Evolutionary conservation across 2,888 invertebrate species (phyloP).

Genomic region (Caenorhabditis macrosperma): DNA sequence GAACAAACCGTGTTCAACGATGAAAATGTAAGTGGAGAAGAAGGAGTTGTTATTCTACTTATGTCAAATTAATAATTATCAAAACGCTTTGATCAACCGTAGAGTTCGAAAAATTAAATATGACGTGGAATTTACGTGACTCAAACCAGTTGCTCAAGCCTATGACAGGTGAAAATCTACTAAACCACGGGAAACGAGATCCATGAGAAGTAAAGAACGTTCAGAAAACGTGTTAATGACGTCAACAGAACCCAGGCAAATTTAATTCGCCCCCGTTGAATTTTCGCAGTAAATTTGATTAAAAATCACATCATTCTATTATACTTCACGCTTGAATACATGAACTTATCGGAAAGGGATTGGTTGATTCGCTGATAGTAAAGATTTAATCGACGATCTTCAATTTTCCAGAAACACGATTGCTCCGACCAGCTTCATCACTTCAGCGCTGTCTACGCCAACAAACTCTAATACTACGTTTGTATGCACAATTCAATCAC

Average conservation of each 20-base stretch:
- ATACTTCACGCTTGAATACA: too few species aligned
- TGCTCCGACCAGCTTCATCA: neutral
- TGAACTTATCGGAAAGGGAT: too few species aligned
- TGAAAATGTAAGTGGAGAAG: constrained; percentile 5
- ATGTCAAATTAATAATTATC: too few species aligned
- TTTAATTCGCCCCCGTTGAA: too few species aligned
- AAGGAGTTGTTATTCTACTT: too few species aligned
- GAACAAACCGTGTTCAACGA: neutral
- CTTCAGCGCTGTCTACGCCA: neutral
- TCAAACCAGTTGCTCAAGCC: neutral
- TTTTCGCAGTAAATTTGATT: too few species aligned
- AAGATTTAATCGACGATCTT: too few species aligned
- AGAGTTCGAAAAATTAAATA: neutral
- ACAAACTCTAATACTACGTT: neutral
- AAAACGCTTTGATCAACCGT: too few species aligned
- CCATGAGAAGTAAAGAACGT: neutral
- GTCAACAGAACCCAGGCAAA: neutral
- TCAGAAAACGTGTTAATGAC: neutral
- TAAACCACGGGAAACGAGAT: neutral
- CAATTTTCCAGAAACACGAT: neutral
- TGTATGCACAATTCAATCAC: neutral
- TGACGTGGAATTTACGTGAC: neutral
- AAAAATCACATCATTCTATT: too few species aligned
- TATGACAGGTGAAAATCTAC: neutral
- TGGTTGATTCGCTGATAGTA: too few species aligned